phyloP scores from a whole-genome alignment of 1,140 invertebrate genomes.

The Drosophila pandora region DNA sequence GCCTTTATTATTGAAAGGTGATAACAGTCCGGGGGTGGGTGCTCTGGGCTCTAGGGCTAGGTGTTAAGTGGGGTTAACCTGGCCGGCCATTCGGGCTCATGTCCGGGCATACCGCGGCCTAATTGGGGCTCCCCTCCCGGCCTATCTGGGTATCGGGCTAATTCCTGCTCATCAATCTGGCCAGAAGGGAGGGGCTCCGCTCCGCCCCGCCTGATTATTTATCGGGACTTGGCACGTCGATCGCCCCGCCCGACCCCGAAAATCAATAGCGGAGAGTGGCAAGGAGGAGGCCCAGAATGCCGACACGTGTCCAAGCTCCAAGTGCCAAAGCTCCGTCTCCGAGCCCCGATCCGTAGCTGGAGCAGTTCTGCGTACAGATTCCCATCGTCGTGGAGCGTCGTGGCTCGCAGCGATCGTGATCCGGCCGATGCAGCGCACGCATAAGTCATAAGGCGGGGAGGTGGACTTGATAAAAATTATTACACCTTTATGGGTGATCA shows the following conservation, averaged over 20 bases:
- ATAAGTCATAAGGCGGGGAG: conserved; percentile 69
- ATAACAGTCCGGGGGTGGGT: conserved; percentile 53
- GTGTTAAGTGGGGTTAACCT: conserved; percentile 75
- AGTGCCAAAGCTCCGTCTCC: conserved; percentile 48
- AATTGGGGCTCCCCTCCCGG: conserved; percentile 2
- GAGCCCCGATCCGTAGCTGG: conserved; percentile 9
- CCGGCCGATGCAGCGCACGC: conserved; percentile 64
- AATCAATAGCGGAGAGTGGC: conserved; percentile 60
- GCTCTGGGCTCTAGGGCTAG: conserved; percentile 58
- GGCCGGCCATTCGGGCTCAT: conserved; percentile 8
- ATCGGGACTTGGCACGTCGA: conserved; percentile 51
- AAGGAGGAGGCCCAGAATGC: conserved; percentile 42
- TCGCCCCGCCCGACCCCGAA: conserved; percentile 34
- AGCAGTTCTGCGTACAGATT: conserved; percentile 69
- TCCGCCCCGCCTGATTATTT: neutral
- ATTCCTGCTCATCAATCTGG: conserved; percentile 7
- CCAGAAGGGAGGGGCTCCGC: too few relatives aligned
- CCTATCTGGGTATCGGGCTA: neutral
- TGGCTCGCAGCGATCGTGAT: conserved; percentile 7
- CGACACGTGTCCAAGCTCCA: conserved; percentile 61
- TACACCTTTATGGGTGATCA: conserved; percentile 82
- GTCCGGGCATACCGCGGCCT: conserved; percentile 21
- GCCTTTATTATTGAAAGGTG: conserved; percentile 78
- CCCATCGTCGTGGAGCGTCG: conserved; percentile 33
- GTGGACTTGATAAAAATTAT: conserved; percentile 79